phyloP scores from a whole-genome alignment of 2,888 invertebrate genomes.

The Sinohyriopsis cumingii region DNA sequence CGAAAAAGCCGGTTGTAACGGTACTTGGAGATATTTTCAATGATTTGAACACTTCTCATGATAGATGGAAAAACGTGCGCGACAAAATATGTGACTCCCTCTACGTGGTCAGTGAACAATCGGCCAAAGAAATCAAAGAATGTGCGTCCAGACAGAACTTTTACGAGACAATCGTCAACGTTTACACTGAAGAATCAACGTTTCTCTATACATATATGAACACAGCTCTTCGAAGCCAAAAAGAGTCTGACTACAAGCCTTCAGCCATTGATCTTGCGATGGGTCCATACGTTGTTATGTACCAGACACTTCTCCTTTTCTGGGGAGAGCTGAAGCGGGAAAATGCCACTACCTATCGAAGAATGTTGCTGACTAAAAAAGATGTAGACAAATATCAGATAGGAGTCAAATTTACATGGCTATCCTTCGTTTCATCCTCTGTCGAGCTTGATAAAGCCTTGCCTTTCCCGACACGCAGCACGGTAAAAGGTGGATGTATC shows the following conservation, averaged over 20 bases:
- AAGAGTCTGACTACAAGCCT: slow-evolving; percentile 24
- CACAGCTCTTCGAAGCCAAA: slow-evolving; percentile 35
- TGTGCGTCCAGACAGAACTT: slow-evolving; percentile 25
- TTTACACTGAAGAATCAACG: slow-evolving; percentile 34
- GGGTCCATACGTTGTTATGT: slow-evolving; percentile 39
- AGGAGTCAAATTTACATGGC: slow-evolving; percentile 32
- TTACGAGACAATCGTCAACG: slow-evolving; percentile 22
- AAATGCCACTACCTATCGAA: slow-evolving; percentile 24
- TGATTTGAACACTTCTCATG: slow-evolving; percentile 16
- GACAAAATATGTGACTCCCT: slow-evolving; percentile 33
- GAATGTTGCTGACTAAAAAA: slow-evolving; percentile 18
- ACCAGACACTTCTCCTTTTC: slow-evolving; percentile 32
- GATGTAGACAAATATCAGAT: slow-evolving; percentile 25
- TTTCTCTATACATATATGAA: slow-evolving; percentile 31
- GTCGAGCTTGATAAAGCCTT: slow-evolving; percentile 16
- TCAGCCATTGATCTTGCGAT: slow-evolving; percentile 37
- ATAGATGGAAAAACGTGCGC: slow-evolving; percentile 26
- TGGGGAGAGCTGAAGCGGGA: slow-evolving; percentile 28
- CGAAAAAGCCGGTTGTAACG: slow-evolving; percentile 15
- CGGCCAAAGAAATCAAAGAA: slow-evolving; percentile 9
- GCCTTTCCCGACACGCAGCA: slow-evolving; percentile 32
- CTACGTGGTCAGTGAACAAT: slow-evolving; percentile 17
- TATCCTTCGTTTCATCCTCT: slow-evolving; percentile 37
- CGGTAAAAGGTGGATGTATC: slow-evolving; percentile 8
- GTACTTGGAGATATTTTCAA: slow-evolving; percentile 29